Percentiles rank a stretch among this genome's conserved stretches.
Conservation (phyloP, 2,888 invertebrate species). For the Oxycera nigricornis region DNA sequence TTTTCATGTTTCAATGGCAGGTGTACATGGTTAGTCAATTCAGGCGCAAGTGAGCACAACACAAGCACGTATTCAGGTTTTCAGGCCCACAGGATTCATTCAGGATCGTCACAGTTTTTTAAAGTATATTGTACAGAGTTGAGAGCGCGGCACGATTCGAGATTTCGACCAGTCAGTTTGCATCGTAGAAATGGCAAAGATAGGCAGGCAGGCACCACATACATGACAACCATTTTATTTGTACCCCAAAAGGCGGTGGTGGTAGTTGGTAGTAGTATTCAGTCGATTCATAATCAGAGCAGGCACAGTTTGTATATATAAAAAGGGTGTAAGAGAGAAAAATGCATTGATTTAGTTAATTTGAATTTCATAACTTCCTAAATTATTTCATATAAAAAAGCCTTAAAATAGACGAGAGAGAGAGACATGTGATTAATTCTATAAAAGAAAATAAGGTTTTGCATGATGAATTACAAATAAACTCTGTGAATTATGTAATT, state of each 20-base stretch:
- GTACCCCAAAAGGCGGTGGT: conserved; percentile 41
- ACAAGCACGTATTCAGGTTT: conserved; percentile 17
- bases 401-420: conserved; percentile 41
- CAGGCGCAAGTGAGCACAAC: conserved; percentile 17
- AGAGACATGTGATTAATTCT: conserved; percentile 27
- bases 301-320: conserved; percentile 45
- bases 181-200: conserved; percentile 26
- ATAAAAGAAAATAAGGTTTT: neutral
- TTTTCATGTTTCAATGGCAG: neutral
- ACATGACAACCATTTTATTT: conserved; percentile 8
- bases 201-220: conserved; percentile 19
- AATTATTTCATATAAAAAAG: conserved; percentile 1
- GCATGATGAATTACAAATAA: neutral
- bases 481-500: neutral
- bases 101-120: conserved; percentile 37
- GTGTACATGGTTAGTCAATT: neutral
- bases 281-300: conserved; percentile 45
- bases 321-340: conserved; percentile 47
- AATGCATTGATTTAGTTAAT: conserved; percentile 46
- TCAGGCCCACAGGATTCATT: neutral
- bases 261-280: conserved; percentile 40
- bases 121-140: conserved; percentile 20
- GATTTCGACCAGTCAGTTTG: conserved; percentile 10
- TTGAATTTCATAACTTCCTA: conserved; percentile 31
- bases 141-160: conserved; percentile 26